These are phyloP conservation scores for Heloderma charlesbogerti DNA, from an alignment of 2,113 vertebrate species.

Conservation along the genomic window DNA sequence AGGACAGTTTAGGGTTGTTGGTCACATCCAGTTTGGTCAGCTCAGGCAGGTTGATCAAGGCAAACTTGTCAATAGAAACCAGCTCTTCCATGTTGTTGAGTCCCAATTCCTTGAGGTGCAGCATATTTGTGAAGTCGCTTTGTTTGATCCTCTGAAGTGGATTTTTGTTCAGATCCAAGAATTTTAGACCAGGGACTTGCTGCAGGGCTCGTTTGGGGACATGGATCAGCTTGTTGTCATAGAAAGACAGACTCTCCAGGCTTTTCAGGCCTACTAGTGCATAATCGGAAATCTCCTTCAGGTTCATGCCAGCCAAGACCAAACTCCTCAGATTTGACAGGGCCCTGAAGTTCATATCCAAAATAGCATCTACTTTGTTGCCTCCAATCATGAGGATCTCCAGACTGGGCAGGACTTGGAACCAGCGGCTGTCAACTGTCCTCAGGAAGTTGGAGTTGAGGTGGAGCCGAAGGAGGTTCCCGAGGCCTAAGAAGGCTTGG, in stretches of 20 bases:
- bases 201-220: slow-evolving; percentile 87
- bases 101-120: slow-evolving; percentile 92
- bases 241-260: slow-evolving; percentile 94
- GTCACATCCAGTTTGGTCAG: slow-evolving; percentile 96
- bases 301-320: slow-evolving; percentile 90
- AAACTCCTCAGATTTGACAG: slow-evolving; percentile 88
- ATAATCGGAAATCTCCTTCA: slow-evolving; percentile 85
- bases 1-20: slow-evolving; percentile 95
- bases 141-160: slow-evolving; percentile 86
- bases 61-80: slow-evolving; percentile 89
- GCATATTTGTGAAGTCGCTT: slow-evolving; percentile 90
- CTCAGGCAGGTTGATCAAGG: slow-evolving; percentile 92
- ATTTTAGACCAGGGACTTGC: slow-evolving; percentile 89
- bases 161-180: slow-evolving; percentile 94
- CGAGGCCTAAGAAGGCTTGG: slow-evolving; percentile 83
- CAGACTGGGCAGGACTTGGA: slow-evolving; percentile 84
- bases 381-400: slow-evolving; percentile 95
- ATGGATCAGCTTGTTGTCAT: slow-evolving; percentile 84
- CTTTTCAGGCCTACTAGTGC: slow-evolving; percentile 86
- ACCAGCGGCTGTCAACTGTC: slow-evolving; percentile 87
- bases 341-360: slow-evolving; percentile 88
- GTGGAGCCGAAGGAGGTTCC: slow-evolving; percentile 87
- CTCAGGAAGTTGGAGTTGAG: slow-evolving; percentile 92
- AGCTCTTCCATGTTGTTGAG: slow-evolving; percentile 95
- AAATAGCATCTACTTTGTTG: slow-evolving; percentile 88